Evolutionary conservation across 2,797 vertebrate genomes (phyloP), one percentile per base, ranked within the genome.

Genomic region (Eleutherodactylus coqui): DNA sequence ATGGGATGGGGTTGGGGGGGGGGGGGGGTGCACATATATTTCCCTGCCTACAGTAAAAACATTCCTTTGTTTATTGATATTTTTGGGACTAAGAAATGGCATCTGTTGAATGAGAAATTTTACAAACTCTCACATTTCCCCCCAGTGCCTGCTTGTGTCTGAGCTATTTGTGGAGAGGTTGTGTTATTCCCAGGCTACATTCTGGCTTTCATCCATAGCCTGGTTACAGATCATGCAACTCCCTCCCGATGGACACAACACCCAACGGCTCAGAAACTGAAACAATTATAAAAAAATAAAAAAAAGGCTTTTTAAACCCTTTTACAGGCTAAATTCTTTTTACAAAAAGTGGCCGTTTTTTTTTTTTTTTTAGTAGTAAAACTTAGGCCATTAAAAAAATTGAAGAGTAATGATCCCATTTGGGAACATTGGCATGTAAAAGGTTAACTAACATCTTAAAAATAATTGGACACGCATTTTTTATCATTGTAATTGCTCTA

Each of bases 91-190:
- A 27, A 79, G 17, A 70, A 21, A 72, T 36, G 36, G 10, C 75
- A 72, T 43, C 29, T 80, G 38, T 27, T 72, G 51, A 79, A 73
- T 72, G 38, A 58, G 13, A 60, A 55, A 49, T 69, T 72, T 14
- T 16, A 58, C n/a, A 41, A 36, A 29, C 82, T 38, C 11, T 34
- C 34, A 41, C 7, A 62, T 36, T 27, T 79, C 47, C 64, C 51
- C 51, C 29, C 21, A 67, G 60, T 41, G 55, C 64, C 5, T n/a
- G 49, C 21, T 60, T 64, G 29, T 43, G n/a, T 53, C 55, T 49
- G 85, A 62, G 55, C 85, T 86, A 82, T 86, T 86, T 86, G 58
- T 55, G 70, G 79, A 75, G 24, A 5, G 72, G 34, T 73, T 77
- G 64, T 51, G 70, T 55, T 82, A 76, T 86, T 82, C 85, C 72